A percentile compares a stretch with the other conserved stretches of the same genome.
Evolutionary conservation across 2,797 vertebrate species (phyloP).

Genomic region (Zalophus californianus): DNA sequence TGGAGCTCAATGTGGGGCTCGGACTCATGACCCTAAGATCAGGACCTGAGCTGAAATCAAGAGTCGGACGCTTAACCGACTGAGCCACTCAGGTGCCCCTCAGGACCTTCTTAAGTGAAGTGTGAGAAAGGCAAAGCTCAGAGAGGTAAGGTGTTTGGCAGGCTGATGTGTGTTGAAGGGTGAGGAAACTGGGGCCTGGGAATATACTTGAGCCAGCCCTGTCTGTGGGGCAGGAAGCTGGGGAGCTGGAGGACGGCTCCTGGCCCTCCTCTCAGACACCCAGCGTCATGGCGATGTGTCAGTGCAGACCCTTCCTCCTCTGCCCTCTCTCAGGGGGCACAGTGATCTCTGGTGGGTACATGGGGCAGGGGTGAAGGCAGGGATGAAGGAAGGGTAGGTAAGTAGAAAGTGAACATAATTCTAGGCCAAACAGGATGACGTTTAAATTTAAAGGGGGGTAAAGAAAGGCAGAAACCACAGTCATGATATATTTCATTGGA

Average conservation of each 20-base stretch:
- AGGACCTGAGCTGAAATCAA: background rate
- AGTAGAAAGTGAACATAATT: background rate
- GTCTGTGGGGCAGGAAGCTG: accelerated
- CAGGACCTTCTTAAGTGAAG: background rate
- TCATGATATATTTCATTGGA: background rate
- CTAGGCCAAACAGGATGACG: background rate
- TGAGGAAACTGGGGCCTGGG: background rate
- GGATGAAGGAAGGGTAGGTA: too few relatives aligned
- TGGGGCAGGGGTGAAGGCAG: background rate
- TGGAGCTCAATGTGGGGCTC: background rate
- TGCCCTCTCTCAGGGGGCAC: background rate
- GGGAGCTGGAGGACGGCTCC: background rate
- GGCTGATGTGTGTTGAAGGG: background rate
- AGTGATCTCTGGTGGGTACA: background rate
- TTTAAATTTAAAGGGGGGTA: background rate
- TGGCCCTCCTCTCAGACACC: background rate
- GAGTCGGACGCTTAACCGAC: background rate
- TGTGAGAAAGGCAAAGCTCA: background rate
- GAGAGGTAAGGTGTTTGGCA: background rate
- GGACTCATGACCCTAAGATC: background rate
- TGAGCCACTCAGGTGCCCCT: background rate
- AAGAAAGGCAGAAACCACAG: background rate
- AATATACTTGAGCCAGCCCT: background rate
- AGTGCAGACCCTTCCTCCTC: background rate
- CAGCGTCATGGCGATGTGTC: accelerated